Evolutionary conservation across 2,888 invertebrate genomes (phyloP).

Genomic region (Phengaris arion): DNA sequence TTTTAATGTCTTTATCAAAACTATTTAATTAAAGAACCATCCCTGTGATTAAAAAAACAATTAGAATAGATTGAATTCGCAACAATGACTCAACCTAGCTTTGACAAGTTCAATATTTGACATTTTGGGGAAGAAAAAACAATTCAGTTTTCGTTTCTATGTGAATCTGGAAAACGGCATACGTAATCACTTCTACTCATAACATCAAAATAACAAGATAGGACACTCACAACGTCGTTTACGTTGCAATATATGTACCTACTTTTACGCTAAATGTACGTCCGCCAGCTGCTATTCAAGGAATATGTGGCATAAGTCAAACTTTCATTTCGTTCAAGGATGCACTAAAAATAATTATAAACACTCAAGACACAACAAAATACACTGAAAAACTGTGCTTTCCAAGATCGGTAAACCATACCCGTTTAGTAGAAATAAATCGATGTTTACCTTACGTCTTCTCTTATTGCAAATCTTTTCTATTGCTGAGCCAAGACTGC

Average conservation of each 20-base stretch:
- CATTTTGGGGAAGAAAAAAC: conserved; percentile 73
- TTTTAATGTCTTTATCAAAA: neutral
- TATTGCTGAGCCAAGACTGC: conserved; percentile 76
- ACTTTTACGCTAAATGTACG: conserved; percentile 71
- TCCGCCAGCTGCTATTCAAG: conserved; percentile 79
- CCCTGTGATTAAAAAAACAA: conserved; percentile 15
- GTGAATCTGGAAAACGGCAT: conserved; percentile 53
- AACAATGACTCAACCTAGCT: conserved; percentile 77
- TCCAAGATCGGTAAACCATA: conserved; percentile 57
- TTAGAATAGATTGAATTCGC: conserved; percentile 54
- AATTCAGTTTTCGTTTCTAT: conserved; percentile 56
- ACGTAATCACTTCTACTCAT: conserved; percentile 45
- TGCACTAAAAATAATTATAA: conserved; percentile 78
- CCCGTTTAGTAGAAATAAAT: conserved; percentile 73
- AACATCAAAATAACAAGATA: conserved; percentile 52
- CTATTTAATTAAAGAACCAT: neutral
- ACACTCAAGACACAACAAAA: conserved; percentile 59
- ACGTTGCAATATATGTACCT: conserved; percentile 63
- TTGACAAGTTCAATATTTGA: conserved; percentile 78
- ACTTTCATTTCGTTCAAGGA: conserved; percentile 79
- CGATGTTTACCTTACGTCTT: conserved; percentile 81
- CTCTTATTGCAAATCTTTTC: conserved; percentile 77
- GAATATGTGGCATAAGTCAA: conserved; percentile 81
- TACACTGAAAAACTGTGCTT: conserved; percentile 47
- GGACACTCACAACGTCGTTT: conserved; percentile 56